Conservation (phyloP, 2,797 vertebrate genomes). For the Amazona finschi region DNA sequence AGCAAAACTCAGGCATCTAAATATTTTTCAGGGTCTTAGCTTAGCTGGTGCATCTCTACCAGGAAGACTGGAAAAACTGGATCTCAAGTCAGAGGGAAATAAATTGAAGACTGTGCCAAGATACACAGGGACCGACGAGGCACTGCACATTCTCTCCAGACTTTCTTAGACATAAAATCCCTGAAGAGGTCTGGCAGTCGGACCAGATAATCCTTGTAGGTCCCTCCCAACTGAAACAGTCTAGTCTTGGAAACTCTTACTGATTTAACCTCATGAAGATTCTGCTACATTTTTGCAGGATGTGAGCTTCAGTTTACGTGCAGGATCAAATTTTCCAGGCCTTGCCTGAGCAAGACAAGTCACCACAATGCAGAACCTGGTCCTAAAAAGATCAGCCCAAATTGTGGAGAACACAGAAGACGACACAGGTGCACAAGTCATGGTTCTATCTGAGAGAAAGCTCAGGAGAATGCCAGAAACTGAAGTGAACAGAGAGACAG, state of each 20-base stretch:
- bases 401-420: background rate
- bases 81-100: background rate
- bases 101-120: background rate
- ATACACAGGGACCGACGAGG: background rate
- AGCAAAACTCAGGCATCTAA: background rate
- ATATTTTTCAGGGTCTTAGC: background rate
- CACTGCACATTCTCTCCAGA: background rate
- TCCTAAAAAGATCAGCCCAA: background rate
- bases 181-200: accelerated
- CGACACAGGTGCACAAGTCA: background rate
- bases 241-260: background rate
- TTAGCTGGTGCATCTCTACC: background rate
- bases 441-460: background rate
- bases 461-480: background rate
- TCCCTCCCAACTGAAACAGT: background rate
- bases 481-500: background rate
- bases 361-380: background rate
- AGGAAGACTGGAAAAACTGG: background rate
- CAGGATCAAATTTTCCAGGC: background rate
- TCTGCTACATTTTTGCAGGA: background rate
- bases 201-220: background rate
- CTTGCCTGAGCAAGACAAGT: background rate
- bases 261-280: background rate
- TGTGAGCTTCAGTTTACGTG: background rate
- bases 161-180: background rate